phyloP scores from a whole-genome alignment of 2,113 vertebrate species.

The Nothobranchius furzeri region DNA sequence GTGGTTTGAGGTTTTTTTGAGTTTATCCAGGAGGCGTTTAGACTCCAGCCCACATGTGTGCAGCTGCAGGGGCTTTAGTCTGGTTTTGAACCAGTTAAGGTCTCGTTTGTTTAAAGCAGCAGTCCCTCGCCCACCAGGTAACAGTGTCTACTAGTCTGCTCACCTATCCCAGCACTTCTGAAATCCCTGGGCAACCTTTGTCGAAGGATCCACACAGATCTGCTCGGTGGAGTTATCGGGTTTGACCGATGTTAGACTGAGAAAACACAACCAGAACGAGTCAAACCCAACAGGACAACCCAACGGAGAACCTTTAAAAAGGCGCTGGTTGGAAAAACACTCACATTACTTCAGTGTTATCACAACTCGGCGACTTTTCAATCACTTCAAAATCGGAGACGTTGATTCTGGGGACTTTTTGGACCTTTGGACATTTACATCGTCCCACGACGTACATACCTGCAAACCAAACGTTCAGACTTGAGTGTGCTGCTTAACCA shows the following conservation, averaged over 20 bases:
- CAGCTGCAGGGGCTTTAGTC: too few relatives aligned
- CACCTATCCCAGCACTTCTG: conserved; percentile 76
- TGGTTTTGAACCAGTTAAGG: too few relatives aligned
- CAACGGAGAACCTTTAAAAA: background rate
- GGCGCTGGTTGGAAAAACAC: background rate
- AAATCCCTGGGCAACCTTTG: conserved; percentile 41
- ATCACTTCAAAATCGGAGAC: conserved; percentile 67
- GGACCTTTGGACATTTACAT: conserved; percentile 52
- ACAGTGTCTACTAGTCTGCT: background rate
- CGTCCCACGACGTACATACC: conserved; percentile 52
- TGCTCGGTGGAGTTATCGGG: background rate
- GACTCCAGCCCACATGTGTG: background rate
- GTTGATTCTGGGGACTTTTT: conserved; percentile 18
- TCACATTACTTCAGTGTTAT: conserved; percentile 70
- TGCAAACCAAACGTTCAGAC: conserved; percentile 27
- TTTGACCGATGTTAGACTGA: conserved; percentile 62
- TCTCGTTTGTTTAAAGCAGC: too few relatives aligned
- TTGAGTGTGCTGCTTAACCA: background rate
- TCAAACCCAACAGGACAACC: background rate
- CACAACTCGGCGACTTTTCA: conserved; percentile 50
- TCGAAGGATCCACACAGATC: conserved; percentile 57
- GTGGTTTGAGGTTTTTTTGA: conserved; percentile 1
- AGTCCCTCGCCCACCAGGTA: too few relatives aligned
- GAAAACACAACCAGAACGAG: conserved; percentile 5
- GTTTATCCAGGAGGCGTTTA: background rate